Conservation (phyloP, 2,113 vertebrate species). For the Phodopus roborovskii region DNA sequence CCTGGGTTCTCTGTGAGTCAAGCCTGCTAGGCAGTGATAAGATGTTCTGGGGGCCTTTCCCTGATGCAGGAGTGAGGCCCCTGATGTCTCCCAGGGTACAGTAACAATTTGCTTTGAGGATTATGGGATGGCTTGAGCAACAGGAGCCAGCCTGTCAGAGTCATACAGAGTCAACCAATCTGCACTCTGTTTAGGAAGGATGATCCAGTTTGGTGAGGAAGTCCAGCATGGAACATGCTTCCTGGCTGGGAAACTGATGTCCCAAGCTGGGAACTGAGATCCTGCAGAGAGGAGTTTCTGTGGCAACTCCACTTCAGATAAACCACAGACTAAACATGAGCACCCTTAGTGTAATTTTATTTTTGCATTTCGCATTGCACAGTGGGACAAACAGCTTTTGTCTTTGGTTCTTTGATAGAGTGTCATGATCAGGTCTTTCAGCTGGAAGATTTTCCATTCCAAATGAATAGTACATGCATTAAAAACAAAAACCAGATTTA, state of each 20-base stretch:
- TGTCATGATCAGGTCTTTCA: conserved; percentile 21
- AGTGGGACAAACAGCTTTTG: background rate
- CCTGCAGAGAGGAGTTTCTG: background rate
- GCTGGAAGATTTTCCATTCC: conserved; percentile 36
- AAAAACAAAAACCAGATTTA: conserved; percentile 8
- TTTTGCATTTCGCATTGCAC: conserved; percentile 14
- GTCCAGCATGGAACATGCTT: background rate
- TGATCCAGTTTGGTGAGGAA: background rate
- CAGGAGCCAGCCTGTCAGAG: background rate
- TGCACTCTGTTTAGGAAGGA: background rate
- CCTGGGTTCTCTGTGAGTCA: background rate
- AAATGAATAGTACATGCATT: background rate
- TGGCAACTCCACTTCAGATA: background rate
- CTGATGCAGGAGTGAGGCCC: background rate
- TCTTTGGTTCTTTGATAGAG: conserved; percentile 30
- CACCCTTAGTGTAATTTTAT: background rate
- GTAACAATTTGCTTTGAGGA: too few species aligned
- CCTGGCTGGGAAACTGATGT: conserved; percentile 27
- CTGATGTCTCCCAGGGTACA: too few species aligned
- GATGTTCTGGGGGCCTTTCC: background rate
- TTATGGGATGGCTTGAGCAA: too few species aligned
- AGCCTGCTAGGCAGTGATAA: background rate
- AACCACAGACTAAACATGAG: background rate
- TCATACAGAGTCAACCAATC: background rate
- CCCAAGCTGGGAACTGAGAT: background rate